Evolutionary conservation across 2,888 invertebrate genomes (phyloP), one percentile per base, ranked within the genome.

Genomic region (Sesia apiformis): DNA sequence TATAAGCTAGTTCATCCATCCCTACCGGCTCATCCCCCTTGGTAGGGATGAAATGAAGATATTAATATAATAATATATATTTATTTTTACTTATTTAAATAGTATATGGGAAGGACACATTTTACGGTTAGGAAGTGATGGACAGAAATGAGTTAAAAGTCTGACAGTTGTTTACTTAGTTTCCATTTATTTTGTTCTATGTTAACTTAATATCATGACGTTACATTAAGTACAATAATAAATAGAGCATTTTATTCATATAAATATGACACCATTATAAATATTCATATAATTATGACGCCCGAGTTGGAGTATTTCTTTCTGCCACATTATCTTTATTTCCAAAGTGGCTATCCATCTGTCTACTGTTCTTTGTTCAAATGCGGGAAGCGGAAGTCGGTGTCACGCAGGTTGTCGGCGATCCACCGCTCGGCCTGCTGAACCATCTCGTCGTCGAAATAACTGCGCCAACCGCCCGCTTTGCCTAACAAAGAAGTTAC

Each of bases 381-480:
- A 51, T 70, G 67, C 3, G 93, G 93, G 74, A 93, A 94, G 52
- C 79, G 76, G 49, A 94, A 75, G 69, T 93, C 92, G 0, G 91
- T 91, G 39, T 89, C 85, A 55, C 85, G 76, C 52, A 93, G 79
- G 79, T 94, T 93, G 53, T 92, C 84, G 4, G 84, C 79, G 51
- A 94, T 94, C 95, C 95, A 95, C 55, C 86, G 73, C 58, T 96
- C 92, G 3, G 95, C 94, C 63, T 91, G 86, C 52, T 80, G 73
- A 52, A 91, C 90, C 71, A 96, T 90, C 62, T 94, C 92, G 4
- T 91, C 90, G 52, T 93, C 93, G 69, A 95, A 94, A 68, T 93
- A 91, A 53, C 93, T 91, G 53, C 91, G 91, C 94, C 95, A 96
- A 4, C 93, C 93, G 3, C 94, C 92, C 2, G 82, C 89, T 66